phyloP scores from a whole-genome alignment of 2,888 invertebrate genomes.

The Petrophora chlorosata region DNA sequence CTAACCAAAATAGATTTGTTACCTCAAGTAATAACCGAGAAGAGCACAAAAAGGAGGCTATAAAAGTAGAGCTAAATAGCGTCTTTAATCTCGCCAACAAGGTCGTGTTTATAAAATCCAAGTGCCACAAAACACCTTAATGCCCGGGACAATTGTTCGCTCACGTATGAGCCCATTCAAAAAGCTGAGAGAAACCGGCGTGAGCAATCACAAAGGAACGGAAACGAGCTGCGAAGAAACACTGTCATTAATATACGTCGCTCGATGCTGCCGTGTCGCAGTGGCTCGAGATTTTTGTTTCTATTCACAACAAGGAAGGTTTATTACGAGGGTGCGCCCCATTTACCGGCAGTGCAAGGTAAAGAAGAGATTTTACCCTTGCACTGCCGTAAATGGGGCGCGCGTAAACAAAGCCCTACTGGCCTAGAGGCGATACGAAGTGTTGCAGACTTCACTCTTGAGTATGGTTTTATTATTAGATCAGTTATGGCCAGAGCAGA shows the following conservation, averaged over 20 bases:
- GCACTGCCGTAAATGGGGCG: conserved; percentile 41
- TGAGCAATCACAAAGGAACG: conserved; percentile 69
- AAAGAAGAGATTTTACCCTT: conserved; percentile 23
- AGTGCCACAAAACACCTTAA: conserved; percentile 56
- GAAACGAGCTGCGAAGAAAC: conserved; percentile 70
- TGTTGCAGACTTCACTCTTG: too few relatives aligned
- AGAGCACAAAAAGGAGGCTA: conserved; percentile 5
- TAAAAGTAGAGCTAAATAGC: conserved; percentile 22
- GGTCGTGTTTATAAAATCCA: conserved; percentile 41
- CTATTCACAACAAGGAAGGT: conserved; percentile 46
- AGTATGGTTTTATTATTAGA: conserved; percentile 9
- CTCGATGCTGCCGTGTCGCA: conserved; percentile 45
- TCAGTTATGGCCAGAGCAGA: not conserved
- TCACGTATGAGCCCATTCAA: conserved; percentile 69
- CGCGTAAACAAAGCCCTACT: conserved; percentile 36
- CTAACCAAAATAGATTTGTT: too few relatives aligned
- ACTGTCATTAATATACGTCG: conserved; percentile 71
- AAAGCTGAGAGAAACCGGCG: conserved; percentile 53
- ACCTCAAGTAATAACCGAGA: conserved; percentile 3
- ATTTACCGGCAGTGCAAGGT: too few relatives aligned
- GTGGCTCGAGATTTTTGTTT: conserved; percentile 41
- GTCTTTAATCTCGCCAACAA: conserved; percentile 36
- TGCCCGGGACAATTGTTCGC: conserved; percentile 61
- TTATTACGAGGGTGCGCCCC: conserved; percentile 43
- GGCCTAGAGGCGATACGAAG: conserved; percentile 11